Conservation (phyloP, 2,888 invertebrate species). For the Hydrotaea cyrtoneurina region DNA sequence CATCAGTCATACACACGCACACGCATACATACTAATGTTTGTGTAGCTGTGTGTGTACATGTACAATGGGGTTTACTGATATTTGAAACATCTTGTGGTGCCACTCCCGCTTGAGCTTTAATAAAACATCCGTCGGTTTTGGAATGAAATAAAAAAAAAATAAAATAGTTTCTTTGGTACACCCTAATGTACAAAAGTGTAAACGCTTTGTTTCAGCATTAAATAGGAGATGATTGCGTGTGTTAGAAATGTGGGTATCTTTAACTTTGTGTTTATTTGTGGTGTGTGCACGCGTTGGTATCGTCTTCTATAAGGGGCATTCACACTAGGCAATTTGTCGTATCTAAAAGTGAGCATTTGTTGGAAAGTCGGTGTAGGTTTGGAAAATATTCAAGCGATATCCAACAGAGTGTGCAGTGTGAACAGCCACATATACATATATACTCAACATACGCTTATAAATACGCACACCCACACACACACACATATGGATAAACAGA, state of each 20-base stretch:
- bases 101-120: too few species aligned
- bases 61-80: too few species aligned
- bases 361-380: too few species aligned
- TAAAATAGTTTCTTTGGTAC: too few species aligned
- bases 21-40: not conserved
- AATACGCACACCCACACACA: not conserved
- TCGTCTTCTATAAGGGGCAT: not conserved
- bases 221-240: not conserved
- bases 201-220: slow-evolving; percentile 15
- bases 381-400: too few species aligned
- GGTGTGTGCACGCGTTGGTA: slow-evolving; percentile 20
- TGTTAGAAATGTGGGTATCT: slow-evolving; percentile 10
- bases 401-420: not conserved
- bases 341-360: too few species aligned
- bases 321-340: too few species aligned
- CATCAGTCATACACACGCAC: not conserved
- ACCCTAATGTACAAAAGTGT: not conserved
- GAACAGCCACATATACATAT: not conserved
- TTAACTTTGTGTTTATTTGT: slow-evolving; percentile 40
- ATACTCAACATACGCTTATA: slow-evolving; percentile 30
- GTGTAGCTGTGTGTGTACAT: slow-evolving; percentile 23
- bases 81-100: too few species aligned
- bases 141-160: too few species aligned
- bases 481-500: too few species aligned
- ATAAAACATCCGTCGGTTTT: too few species aligned